These are phyloP conservation scores for Myanophis thanlyinensis DNA, from an alignment of 2,113 vertebrate genomes.

Conservation along the genomic window DNA sequence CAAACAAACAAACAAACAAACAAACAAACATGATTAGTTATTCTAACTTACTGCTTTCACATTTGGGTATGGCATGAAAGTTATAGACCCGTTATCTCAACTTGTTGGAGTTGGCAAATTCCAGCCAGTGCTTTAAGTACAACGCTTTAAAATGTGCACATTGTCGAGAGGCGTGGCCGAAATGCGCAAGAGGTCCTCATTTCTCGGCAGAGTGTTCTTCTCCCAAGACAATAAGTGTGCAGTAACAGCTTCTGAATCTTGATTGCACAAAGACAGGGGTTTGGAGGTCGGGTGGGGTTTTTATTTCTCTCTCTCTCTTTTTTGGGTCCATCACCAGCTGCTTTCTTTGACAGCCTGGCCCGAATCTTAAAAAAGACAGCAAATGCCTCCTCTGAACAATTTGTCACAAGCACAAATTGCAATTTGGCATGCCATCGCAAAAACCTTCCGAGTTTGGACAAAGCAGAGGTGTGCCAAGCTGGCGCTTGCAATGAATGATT, in stretches of 20 bases:
- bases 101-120: background rate
- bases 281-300: background rate
- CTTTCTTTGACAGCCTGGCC: background rate
- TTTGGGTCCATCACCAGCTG: background rate
- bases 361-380: background rate
- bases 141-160: background rate
- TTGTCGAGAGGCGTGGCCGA: background rate
- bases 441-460: background rate
- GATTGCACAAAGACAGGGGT: background rate
- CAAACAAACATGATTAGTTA: background rate
- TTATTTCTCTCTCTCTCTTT: too few relatives aligned
- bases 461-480: background rate
- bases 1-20: too few relatives aligned
- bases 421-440: background rate
- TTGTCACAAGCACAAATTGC: background rate
- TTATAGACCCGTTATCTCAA: background rate
- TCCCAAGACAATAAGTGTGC: background rate
- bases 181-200: background rate
- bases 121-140: background rate
- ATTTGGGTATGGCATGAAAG: background rate
- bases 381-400: conserved; percentile 1
- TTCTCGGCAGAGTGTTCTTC: background rate
- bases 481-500: background rate
- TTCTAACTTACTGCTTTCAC: background rate
- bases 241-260: background rate